These are phyloP conservation scores for Natator depressus DNA, from an alignment of 2,113 vertebrate genomes.

Conservation along the genomic window DNA sequence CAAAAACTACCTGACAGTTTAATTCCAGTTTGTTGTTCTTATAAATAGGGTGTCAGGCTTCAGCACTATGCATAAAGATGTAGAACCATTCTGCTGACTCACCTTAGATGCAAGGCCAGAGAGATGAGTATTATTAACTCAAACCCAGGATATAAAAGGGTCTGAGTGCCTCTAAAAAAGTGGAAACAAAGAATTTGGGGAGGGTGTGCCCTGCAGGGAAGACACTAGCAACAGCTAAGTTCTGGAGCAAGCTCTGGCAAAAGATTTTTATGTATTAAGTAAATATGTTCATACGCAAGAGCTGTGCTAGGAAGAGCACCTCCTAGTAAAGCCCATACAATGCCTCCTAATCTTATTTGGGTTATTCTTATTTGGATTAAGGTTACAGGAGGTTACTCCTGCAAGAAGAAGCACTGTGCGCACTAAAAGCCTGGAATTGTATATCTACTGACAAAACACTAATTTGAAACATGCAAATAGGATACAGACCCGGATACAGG, in stretches of 20 bases:
- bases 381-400: not conserved
- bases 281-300: not conserved
- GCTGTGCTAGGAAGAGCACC: not conserved
- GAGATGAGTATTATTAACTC: not conserved
- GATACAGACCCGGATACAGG: not conserved
- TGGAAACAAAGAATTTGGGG: constrained; percentile 42
- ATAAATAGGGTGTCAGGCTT: not conserved
- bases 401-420: not conserved
- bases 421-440: not conserved
- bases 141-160: constrained; percentile 8
- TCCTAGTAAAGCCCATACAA: not conserved
- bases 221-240: not conserved
- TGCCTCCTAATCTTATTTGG: not conserved
- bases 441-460: not conserved
- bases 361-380: not conserved
- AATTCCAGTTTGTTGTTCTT: not conserved
- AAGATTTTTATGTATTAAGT: not conserved
- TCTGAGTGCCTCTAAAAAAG: not conserved
- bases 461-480: not conserved
- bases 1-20: not conserved
- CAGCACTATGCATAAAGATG: rapidly evolving
- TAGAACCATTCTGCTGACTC: rapidly evolving
- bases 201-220: not conserved
- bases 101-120: not conserved
- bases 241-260: constrained; percentile 41